Evolutionary conservation across 2,888 invertebrate genomes (phyloP).

Genomic region (Panorpa germanica): DNA sequence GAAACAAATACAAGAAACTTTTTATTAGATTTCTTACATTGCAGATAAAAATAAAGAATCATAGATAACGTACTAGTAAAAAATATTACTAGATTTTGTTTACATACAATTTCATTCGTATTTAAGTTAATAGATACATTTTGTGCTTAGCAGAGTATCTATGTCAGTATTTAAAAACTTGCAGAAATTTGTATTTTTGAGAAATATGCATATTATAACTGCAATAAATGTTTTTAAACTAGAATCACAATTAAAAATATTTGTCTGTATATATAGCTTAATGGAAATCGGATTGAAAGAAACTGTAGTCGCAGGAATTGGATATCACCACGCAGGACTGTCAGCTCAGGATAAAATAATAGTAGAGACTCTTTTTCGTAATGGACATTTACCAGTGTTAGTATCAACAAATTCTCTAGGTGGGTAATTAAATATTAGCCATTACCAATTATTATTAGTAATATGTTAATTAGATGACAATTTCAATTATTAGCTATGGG

Average conservation of each 20-base stretch:
- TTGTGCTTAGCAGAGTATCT: too few species aligned
- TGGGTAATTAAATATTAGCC: slow-evolving; percentile 15
- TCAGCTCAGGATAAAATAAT: slow-evolving; percentile 37
- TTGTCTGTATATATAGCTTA: slow-evolving; percentile 12
- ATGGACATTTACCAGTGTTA: slow-evolving; percentile 44
- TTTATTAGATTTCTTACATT: too few species aligned
- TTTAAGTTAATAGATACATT: too few species aligned
- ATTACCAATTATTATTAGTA: neutral
- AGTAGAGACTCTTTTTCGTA: slow-evolving; percentile 46
- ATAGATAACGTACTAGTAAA: too few species aligned
- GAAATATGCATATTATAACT: too few species aligned
- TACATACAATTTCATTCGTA: too few species aligned
- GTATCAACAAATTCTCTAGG: slow-evolving; percentile 48
- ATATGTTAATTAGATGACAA: slow-evolving; percentile 5
- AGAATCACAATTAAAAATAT: slow-evolving; percentile 17
- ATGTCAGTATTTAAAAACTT: too few species aligned
- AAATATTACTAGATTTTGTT: too few species aligned
- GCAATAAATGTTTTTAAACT: too few species aligned
- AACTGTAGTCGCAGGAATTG: slow-evolving; percentile 41
- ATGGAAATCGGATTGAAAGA: slow-evolving; percentile 22
- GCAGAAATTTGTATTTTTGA: too few species aligned
- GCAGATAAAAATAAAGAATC: too few species aligned
- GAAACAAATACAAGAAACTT: too few species aligned
- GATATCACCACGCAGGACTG: slow-evolving; percentile 64
- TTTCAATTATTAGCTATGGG: slow-evolving; percentile 64